phyloP scores from a whole-genome alignment of 2,113 vertebrate species.

The Mormyrus iriodes region DNA sequence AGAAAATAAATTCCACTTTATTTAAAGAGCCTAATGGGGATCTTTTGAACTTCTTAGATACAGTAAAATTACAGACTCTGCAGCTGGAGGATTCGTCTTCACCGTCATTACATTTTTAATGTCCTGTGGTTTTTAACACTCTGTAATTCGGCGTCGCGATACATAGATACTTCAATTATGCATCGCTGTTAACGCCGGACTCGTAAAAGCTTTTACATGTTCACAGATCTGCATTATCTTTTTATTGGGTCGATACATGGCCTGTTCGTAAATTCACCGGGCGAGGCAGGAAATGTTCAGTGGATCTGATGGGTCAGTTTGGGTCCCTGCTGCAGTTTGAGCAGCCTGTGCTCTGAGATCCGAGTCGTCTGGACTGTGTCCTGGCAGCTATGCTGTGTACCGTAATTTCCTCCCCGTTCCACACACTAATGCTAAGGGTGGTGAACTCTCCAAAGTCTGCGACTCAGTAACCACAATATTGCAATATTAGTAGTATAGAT shows the following conservation, averaged over 20 bases:
- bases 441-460: background rate
- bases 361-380: conserved; percentile 22
- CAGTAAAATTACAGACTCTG: conserved; percentile 59
- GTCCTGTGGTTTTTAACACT: background rate
- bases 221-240: background rate
- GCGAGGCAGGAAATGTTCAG: background rate
- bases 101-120: conserved; percentile 9
- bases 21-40: conserved; percentile 68
- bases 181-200: background rate
- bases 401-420: background rate
- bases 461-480: background rate
- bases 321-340: background rate
- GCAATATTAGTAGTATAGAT: background rate
- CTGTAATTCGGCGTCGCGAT: conserved; percentile 6
- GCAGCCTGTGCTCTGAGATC: background rate
- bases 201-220: conserved; percentile 1
- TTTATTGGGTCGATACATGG: background rate
- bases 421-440: background rate
- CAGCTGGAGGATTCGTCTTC: conserved; percentile 33
- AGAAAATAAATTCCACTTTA: conserved; percentile 61
- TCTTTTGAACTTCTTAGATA: conserved; percentile 64
- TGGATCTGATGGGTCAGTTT: background rate
- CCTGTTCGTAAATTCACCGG: background rate
- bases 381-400: conserved; percentile 28
- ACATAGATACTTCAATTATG: background rate